These are phyloP conservation scores for Harlomillsia oculata DNA, from an alignment of 1,140 invertebrate genomes.

Conservation along the genomic window DNA sequence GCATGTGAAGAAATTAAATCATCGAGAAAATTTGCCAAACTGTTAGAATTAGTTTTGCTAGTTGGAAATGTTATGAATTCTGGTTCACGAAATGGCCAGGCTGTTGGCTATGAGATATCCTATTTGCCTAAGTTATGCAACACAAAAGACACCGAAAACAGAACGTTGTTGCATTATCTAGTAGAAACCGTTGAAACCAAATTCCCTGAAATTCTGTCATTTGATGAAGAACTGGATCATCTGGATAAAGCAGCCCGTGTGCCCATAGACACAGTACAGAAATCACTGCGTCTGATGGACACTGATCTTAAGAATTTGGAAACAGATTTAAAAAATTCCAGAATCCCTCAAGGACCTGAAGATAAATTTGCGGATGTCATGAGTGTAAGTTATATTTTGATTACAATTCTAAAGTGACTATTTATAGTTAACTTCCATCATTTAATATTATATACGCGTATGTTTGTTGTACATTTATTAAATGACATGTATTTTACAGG, in stretches of 20 bases:
- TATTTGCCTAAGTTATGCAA: conserved; percentile 88
- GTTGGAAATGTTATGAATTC: conserved; percentile 93
- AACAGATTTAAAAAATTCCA: conserved; percentile 72
- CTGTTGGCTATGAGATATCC: conserved; percentile 92
- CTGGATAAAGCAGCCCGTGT: conserved; percentile 72
- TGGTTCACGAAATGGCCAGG: conserved; percentile 83
- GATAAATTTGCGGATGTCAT: conserved; percentile 77
- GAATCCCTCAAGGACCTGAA: conserved; percentile 61
- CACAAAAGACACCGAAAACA: conserved; percentile 90
- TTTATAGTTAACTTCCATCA: neutral
- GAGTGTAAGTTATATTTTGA: conserved; percentile 51
- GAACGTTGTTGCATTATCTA: conserved; percentile 87
- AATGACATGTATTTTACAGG: too few species aligned
- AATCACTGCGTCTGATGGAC: conserved; percentile 76
- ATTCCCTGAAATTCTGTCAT: conserved; percentile 71
- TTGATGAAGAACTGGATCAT: conserved; percentile 78
- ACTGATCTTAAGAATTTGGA: conserved; percentile 73
- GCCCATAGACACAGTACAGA: conserved; percentile 74
- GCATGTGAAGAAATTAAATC: conserved; percentile 89
- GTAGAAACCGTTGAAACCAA: conserved; percentile 79
- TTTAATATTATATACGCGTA: neutral
- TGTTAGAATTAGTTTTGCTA: conserved; percentile 79
- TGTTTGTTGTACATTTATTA: too few species aligned
- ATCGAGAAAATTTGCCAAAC: conserved; percentile 79
- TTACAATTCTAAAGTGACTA: conserved; percentile 3